Evolutionary conservation across 2,797 vertebrate species (phyloP).

Genomic region (Naso thynnoides): DNA sequence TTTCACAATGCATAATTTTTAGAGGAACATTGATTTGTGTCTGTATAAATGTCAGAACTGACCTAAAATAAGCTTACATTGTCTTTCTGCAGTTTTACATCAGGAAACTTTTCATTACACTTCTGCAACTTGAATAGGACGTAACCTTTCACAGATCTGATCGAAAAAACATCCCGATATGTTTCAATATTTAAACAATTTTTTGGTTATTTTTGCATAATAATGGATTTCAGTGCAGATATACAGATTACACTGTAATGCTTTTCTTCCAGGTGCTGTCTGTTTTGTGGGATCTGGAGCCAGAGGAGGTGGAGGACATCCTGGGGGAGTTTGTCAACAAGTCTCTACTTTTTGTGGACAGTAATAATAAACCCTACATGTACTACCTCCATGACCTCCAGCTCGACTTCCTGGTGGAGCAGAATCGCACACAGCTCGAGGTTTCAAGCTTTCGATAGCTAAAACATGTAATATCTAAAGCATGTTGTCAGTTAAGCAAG

Average conservation of each 20-base stretch:
- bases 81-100: too few species aligned
- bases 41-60: too few species aligned
- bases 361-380: slow-evolving; percentile 88
- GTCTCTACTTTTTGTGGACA: slow-evolving; percentile 94
- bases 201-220: background rate
- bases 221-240: background rate
- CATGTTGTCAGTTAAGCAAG: background rate
- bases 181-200: background rate
- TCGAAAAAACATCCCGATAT: background rate
- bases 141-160: background rate
- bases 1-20: background rate
- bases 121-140: background rate
- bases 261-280: slow-evolving; percentile 88
- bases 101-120: too few species aligned
- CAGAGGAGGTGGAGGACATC: slow-evolving; percentile 96
- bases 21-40: background rate
- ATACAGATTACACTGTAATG: background rate
- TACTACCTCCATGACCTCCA: slow-evolving; percentile 99
- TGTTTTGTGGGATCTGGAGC: slow-evolving; percentile 94
- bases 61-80: background rate
- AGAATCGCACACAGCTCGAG: slow-evolving; percentile 90
- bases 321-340: slow-evolving; percentile 97
- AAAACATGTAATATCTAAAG: too few species aligned
- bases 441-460: too few species aligned
- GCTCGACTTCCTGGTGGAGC: slow-evolving; percentile 95